These are phyloP conservation scores for Mellilla xanthometata DNA, from an alignment of 2,888 invertebrate genomes.

Conservation along the genomic window DNA sequence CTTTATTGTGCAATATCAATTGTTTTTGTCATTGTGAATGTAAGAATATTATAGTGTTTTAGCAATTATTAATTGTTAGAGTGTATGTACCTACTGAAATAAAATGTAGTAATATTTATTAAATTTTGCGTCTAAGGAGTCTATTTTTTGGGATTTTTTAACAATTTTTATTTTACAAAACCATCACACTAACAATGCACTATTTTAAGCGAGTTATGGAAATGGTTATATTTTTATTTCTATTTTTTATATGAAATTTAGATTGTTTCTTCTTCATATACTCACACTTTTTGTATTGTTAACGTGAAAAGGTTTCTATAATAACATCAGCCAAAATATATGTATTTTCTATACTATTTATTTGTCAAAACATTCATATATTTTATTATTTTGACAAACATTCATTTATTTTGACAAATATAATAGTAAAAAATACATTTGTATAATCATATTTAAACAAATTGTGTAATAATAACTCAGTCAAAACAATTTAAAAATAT, in stretches of 20 bases:
- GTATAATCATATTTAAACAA: too few relatives aligned
- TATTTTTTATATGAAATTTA: background rate
- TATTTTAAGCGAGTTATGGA: constrained; percentile 41
- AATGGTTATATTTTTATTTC: constrained; percentile 24
- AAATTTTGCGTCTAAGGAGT: constrained; percentile 49
- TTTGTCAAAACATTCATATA: too few relatives aligned
- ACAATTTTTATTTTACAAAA: constrained; percentile 36
- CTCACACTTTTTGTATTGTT: constrained; percentile 23
- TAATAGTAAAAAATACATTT: too few relatives aligned
- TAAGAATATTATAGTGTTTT: constrained; percentile 37
- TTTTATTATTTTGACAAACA: too few relatives aligned
- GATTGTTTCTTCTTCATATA: background rate
- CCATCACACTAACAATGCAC: constrained; percentile 57
- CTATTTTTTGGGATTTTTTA: constrained; percentile 48
- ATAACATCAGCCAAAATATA: too few relatives aligned
- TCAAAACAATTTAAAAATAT: too few relatives aligned
- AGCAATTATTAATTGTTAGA: constrained; percentile 33
- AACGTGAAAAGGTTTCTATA: too few relatives aligned
- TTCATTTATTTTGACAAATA: too few relatives aligned
- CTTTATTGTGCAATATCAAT: too few relatives aligned
- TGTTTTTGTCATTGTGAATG: too few relatives aligned
- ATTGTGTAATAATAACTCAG: too few relatives aligned
- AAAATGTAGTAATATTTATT: constrained; percentile 31
- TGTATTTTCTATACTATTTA: too few relatives aligned
- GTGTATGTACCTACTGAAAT: constrained; percentile 2